Percentiles rank a stretch among this genome's conserved stretches.
These are phyloP conservation scores for Enteromius treurensis DNA, from an alignment of 2,797 vertebrate genomes.

Conservation along the genomic window DNA sequence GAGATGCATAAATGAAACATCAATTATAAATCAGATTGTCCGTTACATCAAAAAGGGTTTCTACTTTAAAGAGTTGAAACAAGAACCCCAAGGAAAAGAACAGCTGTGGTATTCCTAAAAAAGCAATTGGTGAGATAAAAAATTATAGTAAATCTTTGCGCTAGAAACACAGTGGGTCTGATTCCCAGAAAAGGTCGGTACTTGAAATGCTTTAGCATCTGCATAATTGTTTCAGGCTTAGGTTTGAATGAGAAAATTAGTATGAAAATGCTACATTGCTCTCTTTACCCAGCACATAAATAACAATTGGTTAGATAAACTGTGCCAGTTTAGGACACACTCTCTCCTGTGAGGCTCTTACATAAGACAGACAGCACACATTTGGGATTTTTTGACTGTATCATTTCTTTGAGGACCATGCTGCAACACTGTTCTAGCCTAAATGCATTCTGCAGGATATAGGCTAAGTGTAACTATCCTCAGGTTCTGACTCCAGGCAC, in stretches of 20 bases:
- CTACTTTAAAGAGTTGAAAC: not conserved
- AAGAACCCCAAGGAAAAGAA: constrained; percentile 11
- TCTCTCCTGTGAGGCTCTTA: not conserved
- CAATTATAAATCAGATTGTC: not conserved
- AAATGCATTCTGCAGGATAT: constrained; percentile 37
- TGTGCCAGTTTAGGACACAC: not conserved
- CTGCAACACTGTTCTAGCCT: constrained; percentile 9
- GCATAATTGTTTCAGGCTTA: not conserved
- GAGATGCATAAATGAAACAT: constrained; percentile 9
- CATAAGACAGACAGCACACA: not conserved
- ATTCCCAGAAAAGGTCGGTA: not conserved
- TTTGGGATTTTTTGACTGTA: constrained; percentile 1
- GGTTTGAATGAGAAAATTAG: no score
- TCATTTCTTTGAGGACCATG: not conserved
- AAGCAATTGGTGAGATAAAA: not conserved
- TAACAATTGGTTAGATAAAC: not conserved
- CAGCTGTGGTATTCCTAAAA: not conserved
- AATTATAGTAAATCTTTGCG: not conserved
- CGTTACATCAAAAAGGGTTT: not conserved
- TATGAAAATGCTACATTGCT: not conserved
- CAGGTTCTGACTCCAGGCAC: constrained; percentile 30
- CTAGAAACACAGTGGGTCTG: not conserved
- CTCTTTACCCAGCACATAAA: not conserved
- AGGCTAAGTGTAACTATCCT: constrained; percentile 48
- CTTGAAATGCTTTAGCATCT: not conserved